Conservation (phyloP, 2,797 vertebrate genomes). For the Halcyon badia region DNA sequence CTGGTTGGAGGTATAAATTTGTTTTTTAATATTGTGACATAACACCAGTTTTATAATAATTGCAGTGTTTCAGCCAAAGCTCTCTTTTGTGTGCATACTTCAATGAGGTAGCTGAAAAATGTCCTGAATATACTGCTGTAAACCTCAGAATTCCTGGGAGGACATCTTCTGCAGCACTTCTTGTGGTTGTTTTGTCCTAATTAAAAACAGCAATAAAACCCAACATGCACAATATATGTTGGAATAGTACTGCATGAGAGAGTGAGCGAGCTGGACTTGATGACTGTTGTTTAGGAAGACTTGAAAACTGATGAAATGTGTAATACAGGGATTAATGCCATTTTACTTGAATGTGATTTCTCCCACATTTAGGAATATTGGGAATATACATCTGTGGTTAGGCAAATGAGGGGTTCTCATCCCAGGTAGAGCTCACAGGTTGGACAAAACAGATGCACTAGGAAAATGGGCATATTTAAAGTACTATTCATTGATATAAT, state of each 20-base stretch:
- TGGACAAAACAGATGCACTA: background rate
- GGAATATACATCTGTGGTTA: background rate
- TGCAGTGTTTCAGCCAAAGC: background rate
- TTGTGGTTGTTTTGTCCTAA: background rate
- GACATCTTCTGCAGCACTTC: background rate
- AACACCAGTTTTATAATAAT: background rate
- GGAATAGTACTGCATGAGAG: background rate
- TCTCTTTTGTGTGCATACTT: background rate
- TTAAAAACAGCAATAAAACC: background rate
- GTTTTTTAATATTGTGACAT: background rate
- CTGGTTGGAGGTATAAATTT: background rate
- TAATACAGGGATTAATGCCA: background rate
- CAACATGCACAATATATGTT: fast-evolving
- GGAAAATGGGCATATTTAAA: background rate
- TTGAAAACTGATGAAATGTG: background rate
- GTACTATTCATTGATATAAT: background rate
- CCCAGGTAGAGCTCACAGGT: background rate
- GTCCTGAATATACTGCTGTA: background rate
- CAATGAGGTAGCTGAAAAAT: background rate
- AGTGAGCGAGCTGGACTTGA: background rate
- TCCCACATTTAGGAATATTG: background rate
- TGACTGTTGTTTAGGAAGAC: background rate
- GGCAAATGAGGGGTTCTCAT: background rate
- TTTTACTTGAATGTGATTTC: background rate
- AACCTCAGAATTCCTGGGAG: background rate